These are phyloP conservation scores for Gymnoscopelus microlampas DNA, from an alignment of 2,797 vertebrate genomes.

Conservation along the genomic window DNA sequence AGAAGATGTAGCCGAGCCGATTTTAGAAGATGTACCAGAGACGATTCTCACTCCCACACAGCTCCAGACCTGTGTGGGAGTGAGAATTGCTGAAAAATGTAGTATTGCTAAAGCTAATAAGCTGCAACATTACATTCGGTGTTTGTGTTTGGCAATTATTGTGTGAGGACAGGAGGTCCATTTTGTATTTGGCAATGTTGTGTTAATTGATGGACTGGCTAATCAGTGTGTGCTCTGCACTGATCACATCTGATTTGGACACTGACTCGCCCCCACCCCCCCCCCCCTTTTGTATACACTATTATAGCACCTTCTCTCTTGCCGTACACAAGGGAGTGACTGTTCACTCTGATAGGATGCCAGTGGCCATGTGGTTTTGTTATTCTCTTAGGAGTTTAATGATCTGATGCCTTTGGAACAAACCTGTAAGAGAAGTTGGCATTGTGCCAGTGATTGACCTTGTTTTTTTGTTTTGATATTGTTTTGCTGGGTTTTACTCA, in stretches of 20 bases:
- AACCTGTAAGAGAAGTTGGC: neutral
- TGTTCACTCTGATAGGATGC: constrained; percentile 4
- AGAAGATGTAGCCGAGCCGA: too few relatives aligned
- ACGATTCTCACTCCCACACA: neutral
- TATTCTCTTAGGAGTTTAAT: constrained; percentile 5
- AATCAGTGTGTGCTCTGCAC: neutral
- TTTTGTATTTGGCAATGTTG: neutral
- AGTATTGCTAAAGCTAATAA: too few relatives aligned
- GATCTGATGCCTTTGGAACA: neutral
- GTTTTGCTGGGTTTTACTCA: constrained; percentile 42
- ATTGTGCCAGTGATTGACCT: constrained; percentile 8
- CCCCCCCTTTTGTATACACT: neutral
- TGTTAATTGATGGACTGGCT: neutral
- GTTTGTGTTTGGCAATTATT: constrained; percentile 6
- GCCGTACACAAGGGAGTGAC: constrained; percentile 9
- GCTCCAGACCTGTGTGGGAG: neutral
- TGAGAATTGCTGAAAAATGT: neutral
- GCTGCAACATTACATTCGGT: neutral
- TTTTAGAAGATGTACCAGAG: too few relatives aligned
- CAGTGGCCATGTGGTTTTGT: constrained; percentile 5
- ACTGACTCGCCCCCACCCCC: neutral
- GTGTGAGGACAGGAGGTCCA: neutral
- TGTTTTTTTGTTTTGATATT: neutral
- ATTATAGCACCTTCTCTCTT: constrained; percentile 16
- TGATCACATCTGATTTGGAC: constrained; percentile 27